These are phyloP conservation scores for Invenusta paracnida DNA, from an alignment of 2,888 invertebrate species.

Conservation along the genomic window DNA sequence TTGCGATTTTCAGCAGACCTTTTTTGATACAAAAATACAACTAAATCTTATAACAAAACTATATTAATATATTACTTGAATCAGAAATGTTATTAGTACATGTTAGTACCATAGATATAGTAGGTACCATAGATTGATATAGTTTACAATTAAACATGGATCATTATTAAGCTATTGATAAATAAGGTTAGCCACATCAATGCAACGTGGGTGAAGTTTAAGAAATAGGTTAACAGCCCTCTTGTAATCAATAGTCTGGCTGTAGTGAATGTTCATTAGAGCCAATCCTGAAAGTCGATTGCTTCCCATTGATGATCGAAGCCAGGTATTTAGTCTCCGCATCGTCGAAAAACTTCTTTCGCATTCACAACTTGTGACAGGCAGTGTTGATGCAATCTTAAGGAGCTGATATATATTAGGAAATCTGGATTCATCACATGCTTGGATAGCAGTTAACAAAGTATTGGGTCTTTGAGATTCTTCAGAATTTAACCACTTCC, in stretches of 20 bases:
- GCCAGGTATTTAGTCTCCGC: conserved; percentile 14
- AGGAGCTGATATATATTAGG: conserved; percentile 37
- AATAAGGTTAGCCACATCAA: conserved; percentile 51
- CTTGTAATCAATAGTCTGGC: conserved; percentile 1
- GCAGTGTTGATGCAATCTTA: background rate
- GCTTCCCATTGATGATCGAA: conserved; percentile 24
- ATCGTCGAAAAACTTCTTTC: conserved; percentile 29
- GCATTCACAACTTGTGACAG: conserved; percentile 28
- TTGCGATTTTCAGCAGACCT: background rate
- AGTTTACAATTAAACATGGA: background rate
- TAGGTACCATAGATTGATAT: background rate
- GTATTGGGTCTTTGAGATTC: conserved; percentile 1
- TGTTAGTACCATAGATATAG: background rate
- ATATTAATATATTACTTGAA: background rate
- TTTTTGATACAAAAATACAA: background rate
- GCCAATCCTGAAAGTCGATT: conserved; percentile 31
- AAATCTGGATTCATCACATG: conserved; percentile 24
- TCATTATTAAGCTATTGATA: conserved; percentile 28
- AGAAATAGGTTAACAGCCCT: background rate
- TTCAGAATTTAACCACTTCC: background rate
- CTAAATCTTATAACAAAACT: background rate
- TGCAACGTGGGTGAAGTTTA: conserved; percentile 37
- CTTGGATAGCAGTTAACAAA: conserved; percentile 20
- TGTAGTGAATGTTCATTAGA: conserved; percentile 39
- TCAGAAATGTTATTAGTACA: background rate